Conservation (phyloP, 2,888 invertebrate genomes). For the Stenoptilia bipunctidactyla region DNA sequence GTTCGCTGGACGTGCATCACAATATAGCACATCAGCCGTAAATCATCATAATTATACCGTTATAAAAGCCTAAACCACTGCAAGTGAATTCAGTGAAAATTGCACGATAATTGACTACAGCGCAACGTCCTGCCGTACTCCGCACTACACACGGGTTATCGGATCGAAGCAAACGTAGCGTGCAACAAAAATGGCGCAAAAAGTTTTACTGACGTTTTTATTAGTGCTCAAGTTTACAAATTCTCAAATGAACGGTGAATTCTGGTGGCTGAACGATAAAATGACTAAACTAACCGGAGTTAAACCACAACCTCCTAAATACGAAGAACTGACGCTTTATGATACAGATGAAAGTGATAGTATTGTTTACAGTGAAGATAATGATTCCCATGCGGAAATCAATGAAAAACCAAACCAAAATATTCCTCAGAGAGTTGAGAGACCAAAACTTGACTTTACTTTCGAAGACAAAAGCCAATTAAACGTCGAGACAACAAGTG, state of each 20-base stretch:
- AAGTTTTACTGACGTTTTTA: slow-evolving; percentile 23
- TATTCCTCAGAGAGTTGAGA: not conserved
- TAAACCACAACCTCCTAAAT: slow-evolving; percentile 28
- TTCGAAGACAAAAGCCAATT: slow-evolving; percentile 20
- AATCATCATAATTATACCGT: slow-evolving; percentile 33
- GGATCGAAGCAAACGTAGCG: not conserved
- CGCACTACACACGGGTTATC: slow-evolving; percentile 14
- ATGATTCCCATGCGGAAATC: slow-evolving; percentile 15
- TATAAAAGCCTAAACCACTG: slow-evolving; percentile 32
- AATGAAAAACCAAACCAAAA: not conserved
- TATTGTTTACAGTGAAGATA: slow-evolving; percentile 39
- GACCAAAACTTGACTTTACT: slow-evolving; percentile 8
- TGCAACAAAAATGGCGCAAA: slow-evolving; percentile 26
- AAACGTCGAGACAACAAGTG: too few species aligned
- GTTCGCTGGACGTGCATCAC: slow-evolving; percentile 22
- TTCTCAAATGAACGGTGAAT: slow-evolving; percentile 47
- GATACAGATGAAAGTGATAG: slow-evolving; percentile 48
- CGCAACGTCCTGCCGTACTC: slow-evolving; percentile 43
- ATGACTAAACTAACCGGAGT: slow-evolving; percentile 28
- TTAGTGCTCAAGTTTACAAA: slow-evolving; percentile 22
- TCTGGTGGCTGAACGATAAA: slow-evolving; percentile 54
- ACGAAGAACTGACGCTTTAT: slow-evolving; percentile 38
- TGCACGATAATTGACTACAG: slow-evolving; percentile 33
- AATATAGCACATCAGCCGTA: slow-evolving; percentile 13
- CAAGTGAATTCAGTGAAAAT: slow-evolving; percentile 32